Base-by-base conservation (phyloP, 2,113 vertebrate species). In the Ammodytes marinus region DNA sequence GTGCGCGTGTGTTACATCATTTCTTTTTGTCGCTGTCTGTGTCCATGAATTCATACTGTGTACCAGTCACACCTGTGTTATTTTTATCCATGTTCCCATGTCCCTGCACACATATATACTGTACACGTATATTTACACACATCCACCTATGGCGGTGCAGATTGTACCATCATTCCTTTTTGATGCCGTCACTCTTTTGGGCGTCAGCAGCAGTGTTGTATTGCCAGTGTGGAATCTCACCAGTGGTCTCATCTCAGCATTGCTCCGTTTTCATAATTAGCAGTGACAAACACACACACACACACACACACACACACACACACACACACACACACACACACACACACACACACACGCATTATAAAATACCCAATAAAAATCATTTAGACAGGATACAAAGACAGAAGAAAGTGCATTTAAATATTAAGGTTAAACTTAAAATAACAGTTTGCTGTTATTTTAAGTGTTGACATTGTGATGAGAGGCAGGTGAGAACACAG, bases 161-260 rank as follows among this genome's bases (percentile, higher is more conserved):
- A 8, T 58, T 2, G 14, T 5, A 45, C 49, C 2, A 0, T 72
- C 63, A n/a, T 49, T 54, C 66, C 64, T 39, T 39, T 15, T 53
- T 27, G 15, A 27, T 47, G 47, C n/a, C 12, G 14, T 42, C 53
- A 52, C 11, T 19, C 15, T 61, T 46, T 9, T 49, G 27, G 12
- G 11, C 5, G 12, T 27, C 52, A 67, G 47, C 17, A 43, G 61
- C 55, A 46, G 68, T 45, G 43, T 68, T 47, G 54, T 35, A 19
- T 78, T 35, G 19, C 70, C 72, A 47, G 69, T 60, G 54, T 77
- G 14, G 57, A 68, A n/a, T 70, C 35, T 39, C 46, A 17, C 4
- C 0, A 13, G 37, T 43, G 8, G 1, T 57, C 39, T 67, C 39
- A 72, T 60, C 42, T 58, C 61, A n/a, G 42, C 0, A 60, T 59